Conservation (phyloP, 2,888 invertebrate species). For the Zaprionus obscuricornis region DNA sequence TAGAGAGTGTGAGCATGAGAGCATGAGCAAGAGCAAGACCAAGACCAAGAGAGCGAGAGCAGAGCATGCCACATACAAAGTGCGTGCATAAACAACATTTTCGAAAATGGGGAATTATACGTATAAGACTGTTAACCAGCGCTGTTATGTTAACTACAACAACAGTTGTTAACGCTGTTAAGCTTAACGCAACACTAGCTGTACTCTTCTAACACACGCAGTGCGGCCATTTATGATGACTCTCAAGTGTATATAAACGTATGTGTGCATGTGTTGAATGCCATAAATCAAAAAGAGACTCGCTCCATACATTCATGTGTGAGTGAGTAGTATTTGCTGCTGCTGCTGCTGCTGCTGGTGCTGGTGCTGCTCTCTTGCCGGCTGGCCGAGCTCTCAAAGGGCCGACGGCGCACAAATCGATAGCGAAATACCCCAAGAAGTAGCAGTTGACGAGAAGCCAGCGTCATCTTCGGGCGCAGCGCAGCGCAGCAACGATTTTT, state of each 20-base stretch:
- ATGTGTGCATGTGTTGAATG: slow-evolving; percentile 23
- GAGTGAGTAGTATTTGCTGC: background rate
- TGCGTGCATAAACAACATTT: slow-evolving; percentile 47
- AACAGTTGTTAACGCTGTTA: slow-evolving; percentile 36
- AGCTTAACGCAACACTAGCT: slow-evolving; percentile 37
- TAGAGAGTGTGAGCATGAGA: slow-evolving; percentile 9
- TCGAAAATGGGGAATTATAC: slow-evolving; percentile 52
- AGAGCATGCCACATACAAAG: slow-evolving; percentile 14
- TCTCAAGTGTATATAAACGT: slow-evolving; percentile 5
- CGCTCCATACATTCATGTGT: slow-evolving; percentile 7
- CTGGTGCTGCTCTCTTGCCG: slow-evolving; percentile 28
- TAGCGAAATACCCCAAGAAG: slow-evolving; percentile 27
- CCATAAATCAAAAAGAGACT: slow-evolving; percentile 56
- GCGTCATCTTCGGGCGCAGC: slow-evolving; percentile 46
- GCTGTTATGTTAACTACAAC: slow-evolving; percentile 30
- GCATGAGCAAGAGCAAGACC: slow-evolving; percentile 15
- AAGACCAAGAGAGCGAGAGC: slow-evolving; percentile 6
- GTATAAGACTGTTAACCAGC: slow-evolving; percentile 63
- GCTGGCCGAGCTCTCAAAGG: slow-evolving; percentile 26
- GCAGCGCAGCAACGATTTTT: slow-evolving; percentile 37
- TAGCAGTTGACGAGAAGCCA: slow-evolving; percentile 20
- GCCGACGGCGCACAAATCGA: slow-evolving; percentile 54
- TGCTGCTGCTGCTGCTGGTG: too few relatives aligned
- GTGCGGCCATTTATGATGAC: slow-evolving; percentile 36
- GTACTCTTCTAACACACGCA: slow-evolving; percentile 55